Evolutionary conservation across 2,113 vertebrate genomes (phyloP).

Genomic region (Saccopteryx leptura): DNA sequence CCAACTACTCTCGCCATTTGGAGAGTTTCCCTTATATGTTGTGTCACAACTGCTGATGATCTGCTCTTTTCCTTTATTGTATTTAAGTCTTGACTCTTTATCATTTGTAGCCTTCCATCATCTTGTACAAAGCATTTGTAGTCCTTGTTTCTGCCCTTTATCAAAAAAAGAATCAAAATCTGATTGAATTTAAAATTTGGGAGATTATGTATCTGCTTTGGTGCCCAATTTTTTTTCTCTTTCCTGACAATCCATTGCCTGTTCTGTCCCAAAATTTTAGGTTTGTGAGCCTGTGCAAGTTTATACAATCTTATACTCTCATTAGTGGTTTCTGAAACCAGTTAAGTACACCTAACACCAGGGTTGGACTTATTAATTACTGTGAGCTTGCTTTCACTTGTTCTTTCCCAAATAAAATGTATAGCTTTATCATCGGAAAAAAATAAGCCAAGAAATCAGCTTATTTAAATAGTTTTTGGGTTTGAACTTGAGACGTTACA

Average conservation of each 20-base stretch:
- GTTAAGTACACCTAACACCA: background rate
- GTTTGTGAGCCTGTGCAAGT: background rate
- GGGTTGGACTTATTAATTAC: background rate
- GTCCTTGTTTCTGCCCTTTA: background rate
- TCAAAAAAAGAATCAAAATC: background rate
- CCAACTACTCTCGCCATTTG: background rate
- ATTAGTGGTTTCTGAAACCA: slow-evolving; percentile 6
- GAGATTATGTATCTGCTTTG: background rate
- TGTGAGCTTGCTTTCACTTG: background rate
- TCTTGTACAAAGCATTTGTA: background rate
- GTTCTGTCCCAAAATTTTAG: background rate
- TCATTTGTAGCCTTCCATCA: background rate
- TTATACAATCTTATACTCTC: background rate
- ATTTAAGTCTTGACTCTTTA: background rate
- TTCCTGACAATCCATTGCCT: background rate
- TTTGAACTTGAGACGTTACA: background rate
- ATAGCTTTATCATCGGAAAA: background rate
- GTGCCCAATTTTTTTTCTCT: background rate
- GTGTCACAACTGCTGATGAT: background rate
- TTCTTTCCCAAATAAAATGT: slow-evolving; percentile 19
- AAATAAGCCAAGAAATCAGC: background rate
- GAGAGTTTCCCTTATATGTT: background rate
- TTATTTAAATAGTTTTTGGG: background rate
- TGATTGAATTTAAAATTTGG: background rate
- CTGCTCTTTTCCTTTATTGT: background rate